Conservation (phyloP, 2,797 vertebrate genomes). For the Acipenser ruthenus region DNA sequence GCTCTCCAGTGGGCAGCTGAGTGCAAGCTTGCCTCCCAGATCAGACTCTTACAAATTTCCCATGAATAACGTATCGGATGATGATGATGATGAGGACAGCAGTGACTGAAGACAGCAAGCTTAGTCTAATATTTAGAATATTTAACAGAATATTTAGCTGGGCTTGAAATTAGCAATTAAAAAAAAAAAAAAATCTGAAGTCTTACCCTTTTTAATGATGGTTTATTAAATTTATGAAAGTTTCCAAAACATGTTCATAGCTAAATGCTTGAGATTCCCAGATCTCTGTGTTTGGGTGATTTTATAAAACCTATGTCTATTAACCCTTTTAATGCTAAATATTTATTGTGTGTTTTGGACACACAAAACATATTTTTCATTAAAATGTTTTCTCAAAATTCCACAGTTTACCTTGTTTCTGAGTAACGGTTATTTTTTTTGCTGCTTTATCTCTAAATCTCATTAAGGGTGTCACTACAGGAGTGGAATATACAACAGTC, state of each 20-base stretch:
- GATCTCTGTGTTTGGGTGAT: no score
- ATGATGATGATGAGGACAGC: slow-evolving; percentile 93
- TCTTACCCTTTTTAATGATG: no score
- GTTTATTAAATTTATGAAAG: no score
- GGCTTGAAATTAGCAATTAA: slow-evolving; percentile 21
- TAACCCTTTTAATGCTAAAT: no score
- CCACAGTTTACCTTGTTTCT: not conserved
- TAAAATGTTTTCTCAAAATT: slow-evolving; percentile 13
- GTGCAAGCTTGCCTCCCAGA: slow-evolving; percentile 51
- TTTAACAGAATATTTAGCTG: slow-evolving; percentile 19
- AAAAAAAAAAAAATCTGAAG: no score
- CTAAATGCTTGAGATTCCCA: not conserved
- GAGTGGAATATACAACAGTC: slow-evolving; percentile 14
- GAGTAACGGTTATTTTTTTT: not conserved
- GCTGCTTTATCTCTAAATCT: not conserved
- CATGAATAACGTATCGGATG: slow-evolving; percentile 78
- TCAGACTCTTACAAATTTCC: slow-evolving; percentile 75
- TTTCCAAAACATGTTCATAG: not conserved
- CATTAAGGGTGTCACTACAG: slow-evolving; percentile 36
- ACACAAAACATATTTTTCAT: no score
- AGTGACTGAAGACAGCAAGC: slow-evolving; percentile 72
- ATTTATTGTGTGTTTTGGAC: no score
- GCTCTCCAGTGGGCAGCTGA: slow-evolving; percentile 65
- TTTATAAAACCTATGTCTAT: no score
- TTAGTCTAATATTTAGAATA: slow-evolving; percentile 15